These are phyloP conservation scores for Mesoclemmys tuberculata DNA, from an alignment of 2,113 vertebrate species.

Conservation along the genomic window DNA sequence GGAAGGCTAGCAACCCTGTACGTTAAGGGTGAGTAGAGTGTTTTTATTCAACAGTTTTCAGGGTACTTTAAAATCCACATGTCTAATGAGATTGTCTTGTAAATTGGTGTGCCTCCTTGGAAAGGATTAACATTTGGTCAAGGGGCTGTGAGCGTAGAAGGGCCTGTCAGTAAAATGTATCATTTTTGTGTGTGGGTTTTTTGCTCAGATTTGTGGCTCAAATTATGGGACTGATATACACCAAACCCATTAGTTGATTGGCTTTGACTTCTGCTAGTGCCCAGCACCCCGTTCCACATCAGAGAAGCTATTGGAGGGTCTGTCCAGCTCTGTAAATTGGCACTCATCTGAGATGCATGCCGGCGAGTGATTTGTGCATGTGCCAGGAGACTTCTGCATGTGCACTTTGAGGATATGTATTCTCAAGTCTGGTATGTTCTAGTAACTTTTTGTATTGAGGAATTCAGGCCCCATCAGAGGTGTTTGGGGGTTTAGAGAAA, in stretches of 20 bases:
- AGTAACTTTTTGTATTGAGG: background rate
- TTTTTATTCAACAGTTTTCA: too few relatives aligned
- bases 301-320: background rate
- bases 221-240: background rate
- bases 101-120: too few relatives aligned
- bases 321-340: background rate
- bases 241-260: background rate
- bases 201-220: background rate
- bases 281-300: background rate
- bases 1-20: too few relatives aligned
- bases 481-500: background rate
- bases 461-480: background rate
- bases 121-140: too few relatives aligned
- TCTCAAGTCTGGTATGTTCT: background rate
- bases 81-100: too few relatives aligned
- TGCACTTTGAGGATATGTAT: too few relatives aligned
- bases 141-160: too few relatives aligned
- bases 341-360: background rate
- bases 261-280: background rate
- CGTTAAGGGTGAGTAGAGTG: too few relatives aligned
- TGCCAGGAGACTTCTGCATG: too few relatives aligned
- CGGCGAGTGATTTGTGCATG: background rate
- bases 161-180: too few relatives aligned
- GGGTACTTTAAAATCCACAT: too few relatives aligned
- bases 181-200: fast-evolving